Base-by-base conservation (phyloP, 2,888 invertebrate genomes). In the Conus canariensis region DNA sequence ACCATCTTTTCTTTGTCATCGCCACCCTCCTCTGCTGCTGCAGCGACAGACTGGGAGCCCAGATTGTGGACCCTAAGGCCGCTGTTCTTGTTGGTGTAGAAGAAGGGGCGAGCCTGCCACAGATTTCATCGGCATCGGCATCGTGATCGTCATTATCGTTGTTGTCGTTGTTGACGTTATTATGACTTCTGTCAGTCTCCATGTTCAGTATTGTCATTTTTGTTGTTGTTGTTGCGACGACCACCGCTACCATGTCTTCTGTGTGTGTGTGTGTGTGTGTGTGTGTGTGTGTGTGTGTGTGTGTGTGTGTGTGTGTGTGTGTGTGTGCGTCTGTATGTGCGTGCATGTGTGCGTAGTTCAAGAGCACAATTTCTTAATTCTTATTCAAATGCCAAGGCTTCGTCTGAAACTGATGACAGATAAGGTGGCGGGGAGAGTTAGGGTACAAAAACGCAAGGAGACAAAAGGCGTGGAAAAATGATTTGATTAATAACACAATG, bases 51-150 rank as follows among this genome's bases (percentile, higher is more conserved):
- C 45, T 45, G 77, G 77, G 77, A 30, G 30, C 30, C 19, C 30
- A 5, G 25, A 45, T 4, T 5, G 1, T 8, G 14, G 70, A 9
- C n/a, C 12, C 10, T 1, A 19, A 2, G 7, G n/a, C 64, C 60
- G 16, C 90, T 89, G 87, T 92, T 92, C 86, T 92, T 91, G 82
- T 90, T 85, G 22, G 92, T 92, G 90, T 90, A 91, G 85, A 92
- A 74, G 59, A 90, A 92, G 0, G 91, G 92, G 19, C 70, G 74
- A 22, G 30, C 90, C 92, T 92, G 92, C 14, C 30, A 77, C 30
- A 10, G 0, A 16, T 22, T 1, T 25, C 30, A 77, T 30, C 77
- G 25, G 7, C 77, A 77, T 77, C 77, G 19, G n/a, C 30, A 77
- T 77, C 70, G 19, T 70, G 19, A 70, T 70, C 70, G 3, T 70